phyloP scores from a whole-genome alignment of 2,797 vertebrate species.

The Eulemur albifrons region DNA sequence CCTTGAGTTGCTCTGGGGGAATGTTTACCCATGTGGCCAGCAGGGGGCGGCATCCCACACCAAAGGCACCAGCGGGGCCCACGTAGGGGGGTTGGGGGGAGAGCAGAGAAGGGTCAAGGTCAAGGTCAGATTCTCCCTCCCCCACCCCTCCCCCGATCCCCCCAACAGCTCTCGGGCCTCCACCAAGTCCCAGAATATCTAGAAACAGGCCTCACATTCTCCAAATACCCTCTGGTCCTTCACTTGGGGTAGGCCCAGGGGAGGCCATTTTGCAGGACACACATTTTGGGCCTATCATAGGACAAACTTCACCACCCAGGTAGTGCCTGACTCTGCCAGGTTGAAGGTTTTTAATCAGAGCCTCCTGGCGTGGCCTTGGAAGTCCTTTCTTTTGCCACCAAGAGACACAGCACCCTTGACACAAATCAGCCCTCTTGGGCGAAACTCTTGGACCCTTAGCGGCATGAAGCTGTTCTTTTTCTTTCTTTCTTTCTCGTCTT shows the following conservation, averaged over 20 bases:
- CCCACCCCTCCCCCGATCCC: background rate
- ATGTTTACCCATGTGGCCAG: background rate
- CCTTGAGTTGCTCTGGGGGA: background rate
- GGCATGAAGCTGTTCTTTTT: background rate
- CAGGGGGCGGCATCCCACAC: background rate
- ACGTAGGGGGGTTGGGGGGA: accelerated
- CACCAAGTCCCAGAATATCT: background rate
- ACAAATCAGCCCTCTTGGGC: background rate
- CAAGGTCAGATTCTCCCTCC: background rate
- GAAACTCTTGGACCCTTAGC: background rate
- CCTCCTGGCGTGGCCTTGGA: background rate
- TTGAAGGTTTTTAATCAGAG: background rate
- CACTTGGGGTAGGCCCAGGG: background rate
- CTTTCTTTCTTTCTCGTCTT: background rate
- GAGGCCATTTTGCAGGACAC: background rate
- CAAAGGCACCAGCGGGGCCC: accelerated
- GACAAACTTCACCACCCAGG: background rate
- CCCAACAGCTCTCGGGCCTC: background rate
- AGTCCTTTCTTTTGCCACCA: background rate
- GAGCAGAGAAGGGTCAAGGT: background rate
- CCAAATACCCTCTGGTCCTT: background rate
- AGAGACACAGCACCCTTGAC: background rate
- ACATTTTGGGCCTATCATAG: background rate
- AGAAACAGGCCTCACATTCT: background rate
- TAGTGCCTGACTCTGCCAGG: background rate